These are phyloP conservation scores for Pecten maximus DNA, from an alignment of 2,888 invertebrate species.

Conservation along the genomic window DNA sequence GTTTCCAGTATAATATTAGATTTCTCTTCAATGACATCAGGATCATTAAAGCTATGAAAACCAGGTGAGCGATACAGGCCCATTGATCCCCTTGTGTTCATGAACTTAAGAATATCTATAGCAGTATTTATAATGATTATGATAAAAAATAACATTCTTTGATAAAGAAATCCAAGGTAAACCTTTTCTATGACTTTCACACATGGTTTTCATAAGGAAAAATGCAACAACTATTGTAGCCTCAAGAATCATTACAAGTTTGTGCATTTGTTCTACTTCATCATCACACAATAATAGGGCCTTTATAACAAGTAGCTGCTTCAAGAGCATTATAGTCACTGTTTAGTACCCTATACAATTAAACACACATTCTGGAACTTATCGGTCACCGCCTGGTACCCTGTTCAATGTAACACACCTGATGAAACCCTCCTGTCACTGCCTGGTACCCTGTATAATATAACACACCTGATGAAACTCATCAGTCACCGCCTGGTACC, in stretches of 20 bases:
- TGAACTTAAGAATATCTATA: no score
- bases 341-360: not conserved
- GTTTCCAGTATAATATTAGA: no score
- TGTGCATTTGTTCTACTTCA: not conserved
- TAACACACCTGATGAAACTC: not conserved
- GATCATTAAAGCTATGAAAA: no score
- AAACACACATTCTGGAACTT: not conserved
- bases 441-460: not conserved
- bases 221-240: not conserved
- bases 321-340: not conserved
- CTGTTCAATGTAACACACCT: not conserved
- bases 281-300: not conserved
- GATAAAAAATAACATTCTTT: no score
- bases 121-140: no score
- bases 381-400: not conserved
- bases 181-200: not conserved
- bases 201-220: not conserved
- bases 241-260: not conserved
- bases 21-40: no score
- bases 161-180: no score
- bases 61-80: no score
- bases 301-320: not conserved
- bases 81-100: no score
- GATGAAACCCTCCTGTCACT: not conserved
- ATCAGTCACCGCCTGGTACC: not conserved